phyloP scores from a whole-genome alignment of 2,113 vertebrate genomes.

The Etheostoma spectabile region DNA sequence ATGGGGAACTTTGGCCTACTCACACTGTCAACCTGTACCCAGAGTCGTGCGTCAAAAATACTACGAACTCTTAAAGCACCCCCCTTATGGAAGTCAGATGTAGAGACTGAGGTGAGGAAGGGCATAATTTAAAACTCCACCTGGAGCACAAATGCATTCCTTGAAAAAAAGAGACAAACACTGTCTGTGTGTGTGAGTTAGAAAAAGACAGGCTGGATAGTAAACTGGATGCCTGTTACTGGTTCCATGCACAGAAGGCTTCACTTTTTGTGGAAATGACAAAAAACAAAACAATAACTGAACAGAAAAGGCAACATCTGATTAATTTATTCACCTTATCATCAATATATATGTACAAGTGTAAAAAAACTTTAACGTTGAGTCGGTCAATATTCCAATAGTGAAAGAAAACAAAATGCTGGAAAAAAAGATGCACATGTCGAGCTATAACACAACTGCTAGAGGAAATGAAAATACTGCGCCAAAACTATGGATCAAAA shows the following conservation, averaged over 20 bases:
- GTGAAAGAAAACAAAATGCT: neutral
- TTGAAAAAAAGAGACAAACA: neutral
- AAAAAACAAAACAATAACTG: neutral
- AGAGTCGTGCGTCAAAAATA: neutral
- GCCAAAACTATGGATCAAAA: conserved; percentile 37
- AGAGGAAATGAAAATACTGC: conserved; percentile 18
- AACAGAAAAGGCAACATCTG: conserved; percentile 68
- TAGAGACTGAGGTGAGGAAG: conserved; percentile 13
- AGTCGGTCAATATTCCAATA: conserved; percentile 21
- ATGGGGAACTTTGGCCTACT: neutral
- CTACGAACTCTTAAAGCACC: neutral
- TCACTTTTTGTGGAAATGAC: neutral
- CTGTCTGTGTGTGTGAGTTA: neutral
- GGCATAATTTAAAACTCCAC: conserved; percentile 37
- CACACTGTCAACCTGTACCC: conserved; percentile 11
- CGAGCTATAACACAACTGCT: conserved; percentile 9
- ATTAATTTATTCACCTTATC: conserved; percentile 72
- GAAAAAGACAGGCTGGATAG: neutral
- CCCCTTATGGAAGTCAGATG: conserved; percentile 39
- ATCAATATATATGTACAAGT: conserved; percentile 67
- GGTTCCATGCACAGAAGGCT: neutral
- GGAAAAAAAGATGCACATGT: conserved; percentile 3
- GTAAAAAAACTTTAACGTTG: conserved; percentile 44
- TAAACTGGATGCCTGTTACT: too few relatives aligned
- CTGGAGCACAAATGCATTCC: conserved; percentile 55